These are phyloP conservation scores for Ceratotherium simum DNA, from an alignment of 2,113 vertebrate species.

Conservation along the genomic window DNA sequence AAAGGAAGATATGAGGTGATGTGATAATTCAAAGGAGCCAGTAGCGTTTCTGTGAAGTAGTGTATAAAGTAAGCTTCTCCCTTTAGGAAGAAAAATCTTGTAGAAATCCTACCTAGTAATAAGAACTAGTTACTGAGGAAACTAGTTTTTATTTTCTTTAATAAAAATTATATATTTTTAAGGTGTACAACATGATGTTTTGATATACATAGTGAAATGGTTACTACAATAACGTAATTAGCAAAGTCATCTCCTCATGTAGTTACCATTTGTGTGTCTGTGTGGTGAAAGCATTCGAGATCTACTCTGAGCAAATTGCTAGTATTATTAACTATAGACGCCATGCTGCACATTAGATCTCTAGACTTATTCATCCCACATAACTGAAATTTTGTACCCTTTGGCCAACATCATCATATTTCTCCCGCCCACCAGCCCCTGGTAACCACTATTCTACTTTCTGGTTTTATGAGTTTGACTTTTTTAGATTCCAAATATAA, in stretches of 20 bases:
- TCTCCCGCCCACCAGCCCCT: not conserved
- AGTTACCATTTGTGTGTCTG: not conserved
- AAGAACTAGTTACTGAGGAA: not conserved
- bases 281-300: not conserved
- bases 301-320: not conserved
- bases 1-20: not conserved
- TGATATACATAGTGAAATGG: not conserved
- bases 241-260: not conserved
- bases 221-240: not conserved
- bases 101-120: not conserved
- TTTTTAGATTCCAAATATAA: not conserved
- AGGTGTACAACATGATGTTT: not conserved
- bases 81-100: not conserved
- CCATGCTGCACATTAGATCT: not conserved
- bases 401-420: not conserved
- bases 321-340: not conserved
- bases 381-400: not conserved
- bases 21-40: not conserved
- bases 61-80: not conserved
- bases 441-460: not conserved
- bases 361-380: not conserved
- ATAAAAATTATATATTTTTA: not conserved
- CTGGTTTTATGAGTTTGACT: not conserved
- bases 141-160: not conserved
- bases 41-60: not conserved